Percentiles rank a stretch among this genome's conserved stretches.
Evolutionary conservation across 2,113 vertebrate species (phyloP).

Genomic region (Mustelus asterias): DNA sequence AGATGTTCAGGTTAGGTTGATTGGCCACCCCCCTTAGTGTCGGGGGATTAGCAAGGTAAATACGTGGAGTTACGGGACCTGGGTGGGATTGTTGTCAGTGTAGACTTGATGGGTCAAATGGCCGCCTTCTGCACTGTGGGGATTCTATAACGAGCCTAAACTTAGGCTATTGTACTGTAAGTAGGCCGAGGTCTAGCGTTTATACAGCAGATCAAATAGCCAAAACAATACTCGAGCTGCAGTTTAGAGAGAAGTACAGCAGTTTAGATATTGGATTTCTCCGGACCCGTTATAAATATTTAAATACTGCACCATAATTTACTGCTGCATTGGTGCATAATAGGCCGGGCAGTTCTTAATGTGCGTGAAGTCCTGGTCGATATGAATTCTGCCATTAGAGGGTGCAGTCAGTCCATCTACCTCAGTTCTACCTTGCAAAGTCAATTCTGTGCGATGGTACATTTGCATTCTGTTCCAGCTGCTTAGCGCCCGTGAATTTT

Average conservation of each 20-base stretch:
- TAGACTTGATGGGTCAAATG: no score
- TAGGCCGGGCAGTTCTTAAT: not conserved
- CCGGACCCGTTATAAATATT: not conserved
- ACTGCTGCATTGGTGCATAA: not conserved
- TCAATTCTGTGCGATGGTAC: constrained; percentile 28
- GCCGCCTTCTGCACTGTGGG: no score
- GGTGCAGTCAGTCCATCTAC: constrained; percentile 72
- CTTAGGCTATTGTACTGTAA: no score
- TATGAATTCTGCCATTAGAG: constrained; percentile 62
- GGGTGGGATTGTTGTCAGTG: no score
- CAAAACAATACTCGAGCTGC: no score
- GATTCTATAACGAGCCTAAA: no score
- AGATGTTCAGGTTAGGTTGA: no score
- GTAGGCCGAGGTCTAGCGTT: no score
- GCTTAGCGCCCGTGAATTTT: constrained; percentile 47
- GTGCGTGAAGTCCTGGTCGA: not conserved
- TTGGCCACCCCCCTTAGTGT: no score
- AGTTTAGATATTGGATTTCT: not conserved
- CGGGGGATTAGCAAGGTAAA: no score
- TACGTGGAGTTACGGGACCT: no score
- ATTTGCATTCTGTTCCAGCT: constrained; percentile 38
- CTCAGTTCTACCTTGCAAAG: not conserved
- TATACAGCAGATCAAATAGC: no score
- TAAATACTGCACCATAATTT: constrained; percentile 3
- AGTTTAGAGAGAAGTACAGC: not conserved